Evolutionary conservation across 1,140 invertebrate species (phyloP).

Genomic region (Pogonomyrmex californicus): DNA sequence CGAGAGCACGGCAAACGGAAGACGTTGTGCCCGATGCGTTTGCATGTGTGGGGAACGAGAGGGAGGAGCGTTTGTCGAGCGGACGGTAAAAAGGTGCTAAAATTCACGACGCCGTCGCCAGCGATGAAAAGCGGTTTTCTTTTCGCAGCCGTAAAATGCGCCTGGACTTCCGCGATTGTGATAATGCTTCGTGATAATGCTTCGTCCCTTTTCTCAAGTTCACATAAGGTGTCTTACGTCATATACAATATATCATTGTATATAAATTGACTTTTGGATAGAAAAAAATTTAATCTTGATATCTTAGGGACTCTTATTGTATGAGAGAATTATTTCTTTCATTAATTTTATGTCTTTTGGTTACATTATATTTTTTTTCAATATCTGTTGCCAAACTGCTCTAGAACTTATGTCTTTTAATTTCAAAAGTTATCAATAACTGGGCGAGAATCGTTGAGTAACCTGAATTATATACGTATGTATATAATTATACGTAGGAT

Average conservation of each 20-base stretch:
- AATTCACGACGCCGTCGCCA: slow-evolving; percentile 65
- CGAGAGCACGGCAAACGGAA: slow-evolving; percentile 54
- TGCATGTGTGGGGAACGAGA: not conserved
- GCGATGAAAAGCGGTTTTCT: slow-evolving; percentile 33
- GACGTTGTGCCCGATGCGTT: slow-evolving; percentile 51
- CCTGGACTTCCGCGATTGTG: slow-evolving; percentile 37
- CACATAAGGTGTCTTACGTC: not conserved
- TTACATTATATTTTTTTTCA: not conserved
- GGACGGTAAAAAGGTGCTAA: slow-evolving; percentile 73
- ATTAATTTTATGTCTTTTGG: not conserved
- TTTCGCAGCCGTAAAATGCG: slow-evolving; percentile 23
- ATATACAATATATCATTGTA: no score
- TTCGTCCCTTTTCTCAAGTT: not conserved
- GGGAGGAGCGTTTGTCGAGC: slow-evolving; percentile 63
- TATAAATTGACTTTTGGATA: no score
- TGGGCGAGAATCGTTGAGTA: not conserved
- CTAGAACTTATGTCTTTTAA: not conserved
- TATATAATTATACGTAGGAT: slow-evolving; percentile 17
- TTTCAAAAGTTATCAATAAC: not conserved
- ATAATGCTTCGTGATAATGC: not conserved
- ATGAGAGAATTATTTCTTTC: not conserved
- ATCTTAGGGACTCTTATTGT: not conserved
- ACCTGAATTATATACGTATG: not conserved
- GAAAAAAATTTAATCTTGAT: not conserved
- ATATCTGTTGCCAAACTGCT: not conserved